Conservation (phyloP, 2,888 invertebrate genomes). For the Seira musarum region DNA sequence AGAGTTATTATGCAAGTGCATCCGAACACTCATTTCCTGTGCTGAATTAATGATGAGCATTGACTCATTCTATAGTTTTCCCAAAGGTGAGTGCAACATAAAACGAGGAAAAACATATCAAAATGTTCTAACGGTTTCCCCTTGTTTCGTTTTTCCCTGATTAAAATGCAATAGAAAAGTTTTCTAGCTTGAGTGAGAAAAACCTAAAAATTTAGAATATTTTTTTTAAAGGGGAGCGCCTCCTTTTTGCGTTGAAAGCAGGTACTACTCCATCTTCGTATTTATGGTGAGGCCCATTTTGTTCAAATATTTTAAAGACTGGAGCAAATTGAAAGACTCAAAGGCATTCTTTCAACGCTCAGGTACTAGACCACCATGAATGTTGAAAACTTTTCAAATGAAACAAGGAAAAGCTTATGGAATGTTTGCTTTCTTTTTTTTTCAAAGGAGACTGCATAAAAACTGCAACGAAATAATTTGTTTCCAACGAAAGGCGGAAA, state of each 20-base stretch:
- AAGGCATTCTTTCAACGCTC: too few species aligned
- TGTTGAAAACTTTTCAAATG: too few species aligned
- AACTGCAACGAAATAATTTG: too few species aligned
- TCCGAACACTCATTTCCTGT: slow-evolving; percentile 41
- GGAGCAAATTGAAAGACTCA: not conserved
- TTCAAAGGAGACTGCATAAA: too few species aligned
- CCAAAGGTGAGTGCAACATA: slow-evolving; percentile 43
- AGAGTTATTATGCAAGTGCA: slow-evolving; percentile 48
- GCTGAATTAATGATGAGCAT: slow-evolving; percentile 55
- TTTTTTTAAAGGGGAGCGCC: not conserved
- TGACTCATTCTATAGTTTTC: slow-evolving; percentile 31
- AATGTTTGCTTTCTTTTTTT: too few species aligned
- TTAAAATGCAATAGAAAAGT: slow-evolving; percentile 7
- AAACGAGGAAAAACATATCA: slow-evolving; percentile 11
- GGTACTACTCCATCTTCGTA: not conserved
- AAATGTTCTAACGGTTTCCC: not conserved
- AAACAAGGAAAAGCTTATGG: too few species aligned
- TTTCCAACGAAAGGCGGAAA: too few species aligned
- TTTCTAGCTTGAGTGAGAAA: not conserved
- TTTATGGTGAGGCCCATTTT: not conserved
- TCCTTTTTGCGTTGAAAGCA: not conserved
- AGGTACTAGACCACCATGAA: too few species aligned
- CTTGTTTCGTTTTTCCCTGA: not conserved
- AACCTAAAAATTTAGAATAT: not conserved
- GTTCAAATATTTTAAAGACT: not conserved